Evolutionary conservation across 2,888 invertebrate genomes (phyloP).

Genomic region (Rhagonycha fulva): DNA sequence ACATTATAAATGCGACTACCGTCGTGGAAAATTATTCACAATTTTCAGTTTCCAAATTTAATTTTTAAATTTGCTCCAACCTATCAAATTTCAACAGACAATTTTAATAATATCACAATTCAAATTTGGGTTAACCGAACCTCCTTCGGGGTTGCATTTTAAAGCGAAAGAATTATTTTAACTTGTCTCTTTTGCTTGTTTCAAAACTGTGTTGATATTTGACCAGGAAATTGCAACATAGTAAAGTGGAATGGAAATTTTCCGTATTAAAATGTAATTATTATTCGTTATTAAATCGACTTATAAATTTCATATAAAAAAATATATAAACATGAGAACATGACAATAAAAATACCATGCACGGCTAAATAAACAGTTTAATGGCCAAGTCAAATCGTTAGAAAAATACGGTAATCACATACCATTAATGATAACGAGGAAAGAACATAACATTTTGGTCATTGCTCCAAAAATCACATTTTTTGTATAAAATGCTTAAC

Average conservation of each 20-base stretch:
- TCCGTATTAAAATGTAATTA: background rate
- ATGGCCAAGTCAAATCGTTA: background rate
- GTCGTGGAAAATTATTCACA: background rate
- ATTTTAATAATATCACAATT: no score
- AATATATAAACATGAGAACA: background rate
- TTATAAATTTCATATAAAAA: background rate
- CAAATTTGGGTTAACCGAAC: no score
- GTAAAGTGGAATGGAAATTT: background rate
- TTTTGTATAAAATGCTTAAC: background rate
- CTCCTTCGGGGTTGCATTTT: background rate
- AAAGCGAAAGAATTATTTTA: background rate
- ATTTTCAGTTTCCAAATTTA: background rate
- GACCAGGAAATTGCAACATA: background rate
- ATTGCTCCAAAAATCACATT: background rate
- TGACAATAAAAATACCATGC: background rate
- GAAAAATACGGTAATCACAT: background rate
- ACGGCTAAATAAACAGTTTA: background rate
- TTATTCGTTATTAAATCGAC: background rate
- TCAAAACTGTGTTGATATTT: background rate
- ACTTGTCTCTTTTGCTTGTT: background rate
- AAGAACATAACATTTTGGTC: background rate
- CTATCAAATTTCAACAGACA: no score
- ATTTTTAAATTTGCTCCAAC: background rate
- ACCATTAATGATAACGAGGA: background rate
- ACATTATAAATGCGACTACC: background rate